Conservation (phyloP, 2,113 vertebrate genomes). For the Percopsis transmontana region DNA sequence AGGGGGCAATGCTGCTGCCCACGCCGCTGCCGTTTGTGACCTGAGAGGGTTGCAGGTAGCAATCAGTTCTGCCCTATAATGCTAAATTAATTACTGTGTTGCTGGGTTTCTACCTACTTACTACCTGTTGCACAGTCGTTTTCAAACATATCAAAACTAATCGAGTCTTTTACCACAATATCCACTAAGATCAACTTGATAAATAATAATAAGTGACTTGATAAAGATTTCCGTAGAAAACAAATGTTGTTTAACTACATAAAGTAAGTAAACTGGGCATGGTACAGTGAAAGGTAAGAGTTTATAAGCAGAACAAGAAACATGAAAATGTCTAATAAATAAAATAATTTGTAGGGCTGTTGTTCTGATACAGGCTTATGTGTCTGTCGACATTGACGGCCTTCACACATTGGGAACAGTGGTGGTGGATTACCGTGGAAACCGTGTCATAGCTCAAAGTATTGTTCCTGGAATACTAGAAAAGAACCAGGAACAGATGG, state of each 20-base stretch:
- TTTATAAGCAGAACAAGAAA: not conserved
- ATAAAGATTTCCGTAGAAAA: too few species aligned
- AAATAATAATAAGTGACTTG: too few species aligned
- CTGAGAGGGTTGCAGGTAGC: constrained; percentile 86
- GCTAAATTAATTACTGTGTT: too few species aligned
- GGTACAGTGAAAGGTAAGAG: too few species aligned
- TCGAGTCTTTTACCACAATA: not conserved
- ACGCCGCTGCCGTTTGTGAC: constrained; percentile 87
- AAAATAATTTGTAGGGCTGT: not conserved
- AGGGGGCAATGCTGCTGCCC: constrained; percentile 90
- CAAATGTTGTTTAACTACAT: too few species aligned
- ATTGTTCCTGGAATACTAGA: constrained; percentile 94
- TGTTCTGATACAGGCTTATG: constrained; percentile 77
- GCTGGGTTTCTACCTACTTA: too few species aligned
- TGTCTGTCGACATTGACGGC: constrained; percentile 87
- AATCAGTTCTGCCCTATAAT: not conserved
- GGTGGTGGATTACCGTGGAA: constrained; percentile 92
- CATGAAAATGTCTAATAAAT: not conserved
- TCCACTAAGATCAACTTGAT: not conserved
- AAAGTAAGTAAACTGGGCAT: too few species aligned
- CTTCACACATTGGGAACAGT: constrained; percentile 90
- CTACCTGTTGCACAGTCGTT: too few species aligned
- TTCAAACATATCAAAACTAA: not conserved
- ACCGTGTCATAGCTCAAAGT: constrained; percentile 91
- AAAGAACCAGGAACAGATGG: constrained; percentile 90